Evolutionary conservation across 2,113 vertebrate genomes (phyloP).

Genomic region (Sinocyclocheilus anophthalmus): DNA sequence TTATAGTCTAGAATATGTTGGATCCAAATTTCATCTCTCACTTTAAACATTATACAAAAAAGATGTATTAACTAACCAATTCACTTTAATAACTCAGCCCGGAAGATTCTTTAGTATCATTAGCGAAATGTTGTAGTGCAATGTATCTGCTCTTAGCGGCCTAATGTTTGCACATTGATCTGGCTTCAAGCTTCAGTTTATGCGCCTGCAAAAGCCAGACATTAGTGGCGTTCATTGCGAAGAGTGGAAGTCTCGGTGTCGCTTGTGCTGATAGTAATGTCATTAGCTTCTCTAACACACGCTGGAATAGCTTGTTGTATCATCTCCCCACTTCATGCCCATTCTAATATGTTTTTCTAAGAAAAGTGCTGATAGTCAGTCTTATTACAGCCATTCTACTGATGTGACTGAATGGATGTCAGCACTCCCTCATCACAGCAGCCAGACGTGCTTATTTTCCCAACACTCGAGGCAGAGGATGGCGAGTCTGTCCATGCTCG

Average conservation of each 20-base stretch:
- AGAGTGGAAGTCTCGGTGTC: slow-evolving; percentile 51
- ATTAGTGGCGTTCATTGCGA: slow-evolving; percentile 41
- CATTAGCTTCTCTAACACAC: slow-evolving; percentile 64
- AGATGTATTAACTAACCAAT: background rate
- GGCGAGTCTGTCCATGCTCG: slow-evolving; percentile 57
- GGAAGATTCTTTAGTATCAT: background rate
- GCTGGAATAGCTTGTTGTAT: slow-evolving; percentile 64
- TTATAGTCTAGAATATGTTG: background rate
- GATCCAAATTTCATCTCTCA: background rate
- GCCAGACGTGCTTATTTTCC: slow-evolving; percentile 40
- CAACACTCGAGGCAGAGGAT: background rate
- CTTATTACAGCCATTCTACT: slow-evolving; percentile 62
- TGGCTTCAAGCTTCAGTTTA: slow-evolving; percentile 66
- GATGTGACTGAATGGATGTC: slow-evolving; percentile 50
- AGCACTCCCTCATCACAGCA: slow-evolving; percentile 41
- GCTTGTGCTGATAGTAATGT: slow-evolving; percentile 67
- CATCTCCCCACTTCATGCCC: slow-evolving; percentile 60
- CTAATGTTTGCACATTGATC: slow-evolving; percentile 66
- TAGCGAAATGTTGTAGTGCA: slow-evolving; percentile 2
- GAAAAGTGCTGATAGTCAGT: slow-evolving; percentile 30
- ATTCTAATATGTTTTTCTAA: slow-evolving; percentile 65
- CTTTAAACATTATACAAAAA: background rate
- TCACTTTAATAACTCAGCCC: background rate
- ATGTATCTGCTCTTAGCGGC: slow-evolving; percentile 34
- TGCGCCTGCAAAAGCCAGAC: slow-evolving; percentile 1